Conservation (phyloP, 2,113 vertebrate species). For the Numenius arquata region DNA sequence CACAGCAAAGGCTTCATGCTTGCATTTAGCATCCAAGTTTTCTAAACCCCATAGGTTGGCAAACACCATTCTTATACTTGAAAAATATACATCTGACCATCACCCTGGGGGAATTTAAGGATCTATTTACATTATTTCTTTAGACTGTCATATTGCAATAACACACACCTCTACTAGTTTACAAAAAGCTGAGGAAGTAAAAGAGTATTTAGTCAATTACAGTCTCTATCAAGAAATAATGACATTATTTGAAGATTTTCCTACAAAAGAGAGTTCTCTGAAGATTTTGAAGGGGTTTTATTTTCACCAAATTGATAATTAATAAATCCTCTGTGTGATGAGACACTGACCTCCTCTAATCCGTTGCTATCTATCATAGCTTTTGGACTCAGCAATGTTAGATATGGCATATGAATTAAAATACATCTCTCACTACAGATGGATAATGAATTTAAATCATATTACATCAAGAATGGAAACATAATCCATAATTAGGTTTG, state of each 20-base stretch:
- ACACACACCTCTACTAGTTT: background rate
- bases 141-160: background rate
- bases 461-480: background rate
- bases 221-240: background rate
- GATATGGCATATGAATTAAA: background rate
- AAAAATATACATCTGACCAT: background rate
- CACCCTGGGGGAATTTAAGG: background rate
- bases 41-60: background rate
- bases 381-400: background rate
- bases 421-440: background rate
- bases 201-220: background rate
- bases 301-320: background rate
- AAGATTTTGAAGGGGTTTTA: background rate
- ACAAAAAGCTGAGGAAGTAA: background rate
- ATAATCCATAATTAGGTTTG: background rate
- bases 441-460: slow-evolving; percentile 38
- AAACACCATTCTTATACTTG: background rate
- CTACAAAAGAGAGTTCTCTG: background rate
- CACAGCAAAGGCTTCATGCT: background rate
- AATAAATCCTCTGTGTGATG: background rate
- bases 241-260: background rate
- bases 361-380: background rate
- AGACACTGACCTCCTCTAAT: background rate
- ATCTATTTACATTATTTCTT: background rate
- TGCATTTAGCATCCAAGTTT: background rate